Base-by-base conservation (phyloP, 2,888 invertebrate genomes). In the Idaea biselata region DNA sequence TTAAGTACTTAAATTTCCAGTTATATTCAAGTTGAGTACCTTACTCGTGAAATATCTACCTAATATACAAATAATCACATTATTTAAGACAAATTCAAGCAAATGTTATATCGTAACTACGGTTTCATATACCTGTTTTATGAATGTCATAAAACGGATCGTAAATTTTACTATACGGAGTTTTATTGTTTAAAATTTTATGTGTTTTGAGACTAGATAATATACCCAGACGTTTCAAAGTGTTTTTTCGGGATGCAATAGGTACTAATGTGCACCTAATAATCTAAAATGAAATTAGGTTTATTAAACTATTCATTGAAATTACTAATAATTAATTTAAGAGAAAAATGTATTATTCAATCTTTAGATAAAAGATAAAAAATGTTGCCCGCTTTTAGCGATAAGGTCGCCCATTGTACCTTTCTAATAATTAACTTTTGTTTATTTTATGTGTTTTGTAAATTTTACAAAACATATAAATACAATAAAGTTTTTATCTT, bases 121-220 rank as follows among this genome's bases (percentile, higher is more conserved):
- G 76, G 75, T 75, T 58, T 64, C 67, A 73, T 69, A 72, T 74
- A 74, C 71, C 67, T 72, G 75, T 70, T 80, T 80, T 78, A 80
- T 74, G 70, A 63, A 63, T 18, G 60, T 67, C 70, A 72, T 81
- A 76, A 81, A 80, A 78, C 72, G 63, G 73, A 70, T 63, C 73
- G 70, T 79, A 78, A 80, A 81, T 78, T 80, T 80, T 80, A 81
- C 74, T 71, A 73, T 61, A 33, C 55, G 53, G 44, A 56, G 18
- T 56, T 56, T 56, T 56, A 56, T 18, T 56, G 56, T 56, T 18
- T 44, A 44, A 44, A 56, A 14, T 56, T 56, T 18, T 18, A 56
- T 56, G 18, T 7, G 18, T 14, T 56, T 55, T 56, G 18, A 18
- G 56, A 55, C 8, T 44, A 44, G 44, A 44, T 44, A 44, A 44